Percentiles rank a stretch among this genome's conserved stretches.
Evolutionary conservation across 2,113 vertebrate genomes (phyloP).

Genomic region (Polypterus senegalus): DNA sequence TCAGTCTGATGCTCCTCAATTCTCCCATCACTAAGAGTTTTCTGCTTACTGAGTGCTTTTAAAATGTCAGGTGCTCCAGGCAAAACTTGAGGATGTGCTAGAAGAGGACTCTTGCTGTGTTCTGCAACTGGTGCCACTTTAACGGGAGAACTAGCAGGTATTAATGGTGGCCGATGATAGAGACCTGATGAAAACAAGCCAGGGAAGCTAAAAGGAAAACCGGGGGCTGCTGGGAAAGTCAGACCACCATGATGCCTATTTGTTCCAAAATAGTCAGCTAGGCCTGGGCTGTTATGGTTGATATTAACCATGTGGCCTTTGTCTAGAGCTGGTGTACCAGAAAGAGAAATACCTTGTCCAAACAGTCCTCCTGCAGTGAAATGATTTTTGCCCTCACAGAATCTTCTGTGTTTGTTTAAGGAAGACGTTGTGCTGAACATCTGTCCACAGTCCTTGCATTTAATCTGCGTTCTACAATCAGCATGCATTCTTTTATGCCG

Average conservation of each 20-base stretch:
- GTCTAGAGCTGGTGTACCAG: constrained; percentile 82
- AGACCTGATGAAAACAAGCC: constrained; percentile 95
- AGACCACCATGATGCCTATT: constrained; percentile 89
- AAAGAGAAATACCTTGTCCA: constrained; percentile 88
- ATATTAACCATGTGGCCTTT: constrained; percentile 84
- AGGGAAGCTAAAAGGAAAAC: constrained; percentile 95
- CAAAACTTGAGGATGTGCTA: constrained; percentile 75
- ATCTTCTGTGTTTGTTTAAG: constrained; percentile 97
- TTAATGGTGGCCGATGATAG: constrained; percentile 89
- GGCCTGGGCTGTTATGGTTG: constrained; percentile 79
- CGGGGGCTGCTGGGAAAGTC: constrained; percentile 87
- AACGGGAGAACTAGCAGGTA: constrained; percentile 78
- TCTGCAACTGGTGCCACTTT: constrained; percentile 74
- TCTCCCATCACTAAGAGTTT: constrained; percentile 59
- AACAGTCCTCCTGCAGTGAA: constrained; percentile 94
- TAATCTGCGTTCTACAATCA: constrained; percentile 98
- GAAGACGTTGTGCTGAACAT: constrained; percentile 99
- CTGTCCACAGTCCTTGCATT: constrained; percentile 98
- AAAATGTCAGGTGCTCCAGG: constrained; percentile 83
- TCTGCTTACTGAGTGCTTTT: constrained; percentile 81
- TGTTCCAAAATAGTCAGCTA: constrained; percentile 95
- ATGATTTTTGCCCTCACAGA: constrained; percentile 98
- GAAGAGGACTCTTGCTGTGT: constrained; percentile 75
- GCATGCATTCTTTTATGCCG: constrained; percentile 98
- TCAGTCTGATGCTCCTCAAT: constrained; percentile 61